Evolutionary conservation across 2,797 vertebrate species (phyloP).

Genomic region (Ispidina lecontei): DNA sequence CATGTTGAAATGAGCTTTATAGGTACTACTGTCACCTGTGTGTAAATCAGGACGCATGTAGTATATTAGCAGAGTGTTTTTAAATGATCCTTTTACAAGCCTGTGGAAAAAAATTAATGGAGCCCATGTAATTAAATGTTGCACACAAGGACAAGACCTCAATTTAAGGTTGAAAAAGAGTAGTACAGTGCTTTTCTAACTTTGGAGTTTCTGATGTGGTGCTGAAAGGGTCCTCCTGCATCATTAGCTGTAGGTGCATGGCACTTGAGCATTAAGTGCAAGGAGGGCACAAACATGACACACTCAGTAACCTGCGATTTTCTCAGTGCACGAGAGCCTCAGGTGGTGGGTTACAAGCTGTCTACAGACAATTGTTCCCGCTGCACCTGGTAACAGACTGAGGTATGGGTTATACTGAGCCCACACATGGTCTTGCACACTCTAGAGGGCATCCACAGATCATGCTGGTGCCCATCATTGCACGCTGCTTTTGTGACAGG

Average conservation of each 20-base stretch:
- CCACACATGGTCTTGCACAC: accelerated
- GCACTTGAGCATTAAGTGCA: not conserved
- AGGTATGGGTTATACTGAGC: accelerated
- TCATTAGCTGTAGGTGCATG: not conserved
- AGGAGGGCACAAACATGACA: not conserved
- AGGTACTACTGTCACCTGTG: not conserved
- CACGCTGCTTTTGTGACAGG: accelerated
- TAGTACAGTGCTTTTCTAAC: not conserved
- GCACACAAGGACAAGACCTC: not conserved
- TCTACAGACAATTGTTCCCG: not conserved
- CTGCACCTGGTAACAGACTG: not conserved
- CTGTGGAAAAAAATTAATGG: not conserved
- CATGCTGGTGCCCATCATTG: accelerated
- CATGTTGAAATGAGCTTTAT: not conserved
- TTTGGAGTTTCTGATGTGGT: not conserved
- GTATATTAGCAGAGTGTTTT: not conserved
- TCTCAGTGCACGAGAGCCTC: not conserved
- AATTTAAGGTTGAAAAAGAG: not conserved
- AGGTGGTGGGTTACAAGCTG: not conserved
- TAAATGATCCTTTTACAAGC: not conserved
- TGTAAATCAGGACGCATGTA: not conserved
- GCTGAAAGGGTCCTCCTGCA: not conserved
- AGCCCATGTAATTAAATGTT: not conserved
- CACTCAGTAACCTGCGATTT: accelerated
- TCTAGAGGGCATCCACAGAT: not conserved